These are phyloP conservation scores for Penaeus japonicus DNA, from an alignment of 1,140 invertebrate species.

Conservation along the genomic window DNA sequence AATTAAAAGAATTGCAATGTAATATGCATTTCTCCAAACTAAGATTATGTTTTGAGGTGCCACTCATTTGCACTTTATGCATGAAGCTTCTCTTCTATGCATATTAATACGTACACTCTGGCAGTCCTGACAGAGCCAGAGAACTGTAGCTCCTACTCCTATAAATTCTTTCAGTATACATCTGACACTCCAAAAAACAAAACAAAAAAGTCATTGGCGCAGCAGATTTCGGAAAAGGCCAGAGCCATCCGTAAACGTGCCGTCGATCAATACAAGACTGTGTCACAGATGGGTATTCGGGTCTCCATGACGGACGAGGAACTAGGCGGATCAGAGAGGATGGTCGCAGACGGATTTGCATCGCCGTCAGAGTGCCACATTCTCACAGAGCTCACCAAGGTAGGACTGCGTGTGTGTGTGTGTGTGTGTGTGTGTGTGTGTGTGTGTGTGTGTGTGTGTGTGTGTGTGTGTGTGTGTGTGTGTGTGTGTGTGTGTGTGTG, in stretches of 20 bases:
- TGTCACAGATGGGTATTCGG: slow-evolving; percentile 13
- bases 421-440: no score
- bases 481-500: no score
- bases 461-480: no score
- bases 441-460: no score
- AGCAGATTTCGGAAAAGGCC: neutral
- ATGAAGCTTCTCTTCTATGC: no score
- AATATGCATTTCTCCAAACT: no score
- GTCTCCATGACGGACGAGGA: neutral
- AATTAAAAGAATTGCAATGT: no score
- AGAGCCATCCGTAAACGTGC: neutral
- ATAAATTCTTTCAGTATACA: neutral
- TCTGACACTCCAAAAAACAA: neutral
- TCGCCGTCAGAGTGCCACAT: slow-evolving; percentile 15
- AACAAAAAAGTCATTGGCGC: neutral
- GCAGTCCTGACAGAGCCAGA: neutral
- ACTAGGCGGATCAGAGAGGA: neutral
- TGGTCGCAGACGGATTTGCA: slow-evolving; percentile 29
- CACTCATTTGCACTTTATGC: no score
- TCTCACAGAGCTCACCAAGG: slow-evolving; percentile 24
- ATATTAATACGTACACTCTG: neutral
- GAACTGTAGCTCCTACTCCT: neutral
- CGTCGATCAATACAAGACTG: slow-evolving; percentile 18
- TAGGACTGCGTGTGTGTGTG: neutral
- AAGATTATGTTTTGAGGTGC: no score